A percentile compares a stretch with the other conserved stretches of the same genome.
phyloP scores from a whole-genome alignment of 2,113 vertebrate species.

The Camelus dromedarius region DNA sequence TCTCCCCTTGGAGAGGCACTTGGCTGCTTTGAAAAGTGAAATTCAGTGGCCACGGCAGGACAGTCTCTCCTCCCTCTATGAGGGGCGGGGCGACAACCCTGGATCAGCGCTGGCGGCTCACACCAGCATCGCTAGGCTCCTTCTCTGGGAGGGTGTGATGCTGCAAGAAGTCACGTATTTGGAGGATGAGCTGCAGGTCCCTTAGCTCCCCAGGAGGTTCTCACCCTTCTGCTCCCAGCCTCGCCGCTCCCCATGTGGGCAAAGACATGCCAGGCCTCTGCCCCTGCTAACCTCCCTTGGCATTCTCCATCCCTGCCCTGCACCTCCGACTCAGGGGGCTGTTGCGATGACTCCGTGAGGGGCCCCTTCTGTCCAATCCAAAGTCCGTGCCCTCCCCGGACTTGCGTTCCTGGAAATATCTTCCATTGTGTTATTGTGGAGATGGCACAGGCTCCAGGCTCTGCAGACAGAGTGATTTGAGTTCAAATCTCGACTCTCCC shows the following conservation, averaged over 20 bases:
- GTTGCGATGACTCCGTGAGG: accelerated
- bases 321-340: no score
- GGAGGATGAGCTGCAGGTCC: neutral
- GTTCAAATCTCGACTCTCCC: neutral
- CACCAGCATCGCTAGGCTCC: accelerated
- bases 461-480: no score
- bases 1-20: conserved; percentile 51
- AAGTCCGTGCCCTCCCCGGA: accelerated
- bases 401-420: no score
- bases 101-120: accelerated
- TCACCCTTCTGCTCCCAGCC: neutral
- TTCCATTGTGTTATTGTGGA: no score
- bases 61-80: accelerated
- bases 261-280: neutral
- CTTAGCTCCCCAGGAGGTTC: accelerated
- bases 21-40: conserved; percentile 67
- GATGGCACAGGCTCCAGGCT: no score
- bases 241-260: neutral
- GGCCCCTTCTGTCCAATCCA: neutral
- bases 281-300: neutral
- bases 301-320: accelerated
- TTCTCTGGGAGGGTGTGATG: neutral
- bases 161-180: accelerated
- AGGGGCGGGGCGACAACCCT: neutral
- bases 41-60: conserved; percentile 7